Evolutionary conservation across 2,888 invertebrate genomes (phyloP).

Genomic region (Nomada fabriciana): DNA sequence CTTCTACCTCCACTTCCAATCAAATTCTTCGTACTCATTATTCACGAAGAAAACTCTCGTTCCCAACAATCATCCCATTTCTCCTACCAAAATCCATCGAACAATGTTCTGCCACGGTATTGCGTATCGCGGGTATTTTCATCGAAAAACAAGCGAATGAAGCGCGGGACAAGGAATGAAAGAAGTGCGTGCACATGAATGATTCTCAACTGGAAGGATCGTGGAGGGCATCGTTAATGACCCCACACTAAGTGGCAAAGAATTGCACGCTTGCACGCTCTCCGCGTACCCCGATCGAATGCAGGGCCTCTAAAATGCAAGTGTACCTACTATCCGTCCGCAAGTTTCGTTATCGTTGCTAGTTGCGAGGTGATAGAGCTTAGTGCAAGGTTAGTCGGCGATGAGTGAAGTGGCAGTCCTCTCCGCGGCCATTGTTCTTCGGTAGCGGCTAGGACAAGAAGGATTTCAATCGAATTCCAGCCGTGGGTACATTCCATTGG

Average conservation of each 20-base stretch:
- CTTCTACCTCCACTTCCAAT: neutral
- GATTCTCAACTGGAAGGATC: slow-evolving; percentile 43
- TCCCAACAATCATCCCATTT: neutral
- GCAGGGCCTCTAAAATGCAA: slow-evolving; percentile 72
- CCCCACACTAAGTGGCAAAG: slow-evolving; percentile 66
- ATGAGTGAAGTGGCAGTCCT: slow-evolving; percentile 80
- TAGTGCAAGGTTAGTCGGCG: slow-evolving; percentile 83
- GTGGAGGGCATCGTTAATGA: slow-evolving; percentile 67
- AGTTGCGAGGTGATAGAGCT: slow-evolving; percentile 77
- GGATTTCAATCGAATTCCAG: slow-evolving; percentile 29
- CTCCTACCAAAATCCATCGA: no score
- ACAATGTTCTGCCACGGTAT: neutral
- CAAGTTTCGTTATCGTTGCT: slow-evolving; percentile 77
- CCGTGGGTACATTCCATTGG: slow-evolving; percentile 26
- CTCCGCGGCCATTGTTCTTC: slow-evolving; percentile 67
- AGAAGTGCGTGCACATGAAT: slow-evolving; percentile 16
- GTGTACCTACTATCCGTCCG: slow-evolving; percentile 58
- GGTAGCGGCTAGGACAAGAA: slow-evolving; percentile 66
- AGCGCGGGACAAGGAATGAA: neutral
- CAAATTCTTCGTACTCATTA: neutral
- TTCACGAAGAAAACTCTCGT: neutral
- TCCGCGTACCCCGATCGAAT: slow-evolving; percentile 66
- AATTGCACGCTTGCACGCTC: slow-evolving; percentile 64
- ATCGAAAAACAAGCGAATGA: neutral
- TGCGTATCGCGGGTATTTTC: neutral